These are phyloP conservation scores for Stercorarius parasiticus DNA, from an alignment of 2,113 vertebrate species.

Conservation along the genomic window DNA sequence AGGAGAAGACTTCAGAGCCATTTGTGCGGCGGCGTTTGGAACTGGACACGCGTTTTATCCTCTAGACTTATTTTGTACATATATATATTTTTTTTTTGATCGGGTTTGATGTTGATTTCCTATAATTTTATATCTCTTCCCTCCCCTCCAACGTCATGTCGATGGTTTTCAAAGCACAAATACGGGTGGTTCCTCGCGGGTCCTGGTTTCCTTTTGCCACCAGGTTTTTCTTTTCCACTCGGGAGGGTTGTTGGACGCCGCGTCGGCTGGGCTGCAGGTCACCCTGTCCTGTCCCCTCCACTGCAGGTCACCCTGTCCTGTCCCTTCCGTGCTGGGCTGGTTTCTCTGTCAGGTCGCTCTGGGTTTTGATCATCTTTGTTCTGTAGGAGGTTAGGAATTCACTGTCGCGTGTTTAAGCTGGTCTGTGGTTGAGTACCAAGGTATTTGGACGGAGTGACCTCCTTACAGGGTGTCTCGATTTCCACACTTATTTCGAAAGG, in stretches of 20 bases:
- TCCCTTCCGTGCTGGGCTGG: neutral
- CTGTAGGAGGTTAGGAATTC: neutral
- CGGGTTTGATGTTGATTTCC: slow-evolving; percentile 38
- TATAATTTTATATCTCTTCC: slow-evolving; percentile 19
- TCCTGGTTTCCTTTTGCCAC: neutral
- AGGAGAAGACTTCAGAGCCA: neutral
- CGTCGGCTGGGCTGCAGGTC: neutral
- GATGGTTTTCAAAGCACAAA: slow-evolving; percentile 50
- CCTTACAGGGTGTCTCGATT: neutral
- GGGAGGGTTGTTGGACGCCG: neutral
- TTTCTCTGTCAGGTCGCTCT: neutral
- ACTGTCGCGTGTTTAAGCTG: neutral
- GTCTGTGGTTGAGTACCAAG: neutral
- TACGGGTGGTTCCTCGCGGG: neutral
- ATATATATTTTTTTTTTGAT: neutral
- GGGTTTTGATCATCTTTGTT: neutral
- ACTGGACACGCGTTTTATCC: neutral
- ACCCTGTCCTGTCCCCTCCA: neutral
- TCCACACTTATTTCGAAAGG: neutral
- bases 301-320: neutral
- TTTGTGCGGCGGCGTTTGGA: neutral
- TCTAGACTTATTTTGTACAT: neutral
- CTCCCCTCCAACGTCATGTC: neutral
- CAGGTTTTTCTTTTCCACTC: neutral
- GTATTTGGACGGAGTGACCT: neutral